phyloP scores from a whole-genome alignment of 2,888 invertebrate genomes.

The Nephrocerus scutellatus region DNA sequence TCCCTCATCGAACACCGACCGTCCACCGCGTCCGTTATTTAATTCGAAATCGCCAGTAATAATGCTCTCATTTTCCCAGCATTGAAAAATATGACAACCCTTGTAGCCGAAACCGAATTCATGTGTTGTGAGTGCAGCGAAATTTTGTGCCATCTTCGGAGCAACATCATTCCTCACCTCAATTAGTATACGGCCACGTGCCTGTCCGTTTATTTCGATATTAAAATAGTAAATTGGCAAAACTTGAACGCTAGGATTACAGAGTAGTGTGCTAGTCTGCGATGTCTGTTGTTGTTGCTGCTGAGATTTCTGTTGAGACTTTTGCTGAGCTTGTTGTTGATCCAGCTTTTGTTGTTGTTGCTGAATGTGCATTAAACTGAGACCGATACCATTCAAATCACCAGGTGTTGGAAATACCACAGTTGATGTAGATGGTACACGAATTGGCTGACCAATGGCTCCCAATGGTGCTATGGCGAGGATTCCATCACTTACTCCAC shows the following conservation, averaged over 20 bases:
- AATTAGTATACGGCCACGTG: constrained; percentile 66
- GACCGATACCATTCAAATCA: constrained; percentile 24
- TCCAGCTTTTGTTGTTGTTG: constrained; percentile 13
- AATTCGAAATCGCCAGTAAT: constrained; percentile 75
- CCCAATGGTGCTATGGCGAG: constrained; percentile 15
- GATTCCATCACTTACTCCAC: constrained; percentile 3
- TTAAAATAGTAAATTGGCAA: constrained; percentile 71
- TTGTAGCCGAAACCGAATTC: constrained; percentile 71
- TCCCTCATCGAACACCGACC: constrained; percentile 68
- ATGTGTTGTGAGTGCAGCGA: constrained; percentile 63
- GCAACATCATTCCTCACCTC: constrained; percentile 72
- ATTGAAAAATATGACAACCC: constrained; percentile 73
- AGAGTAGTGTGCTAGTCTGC: constrained; percentile 43
- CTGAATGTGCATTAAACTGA: constrained; percentile 21
- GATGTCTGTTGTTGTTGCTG: constrained; percentile 27
- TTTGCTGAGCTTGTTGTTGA: constrained; percentile 13
- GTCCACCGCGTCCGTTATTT: constrained; percentile 73
- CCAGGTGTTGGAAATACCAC: constrained; percentile 12
- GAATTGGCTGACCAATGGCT: constrained; percentile 18
- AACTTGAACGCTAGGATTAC: constrained; percentile 51
- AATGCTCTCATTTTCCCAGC: constrained; percentile 75
- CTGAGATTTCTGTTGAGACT: constrained; percentile 15
- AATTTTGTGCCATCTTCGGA: constrained; percentile 75
- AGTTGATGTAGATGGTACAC: constrained; percentile 13
- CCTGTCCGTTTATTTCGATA: constrained; percentile 64